Evolutionary conservation across 2,113 vertebrate genomes (phyloP).

Genomic region (Fregetta grallaria): DNA sequence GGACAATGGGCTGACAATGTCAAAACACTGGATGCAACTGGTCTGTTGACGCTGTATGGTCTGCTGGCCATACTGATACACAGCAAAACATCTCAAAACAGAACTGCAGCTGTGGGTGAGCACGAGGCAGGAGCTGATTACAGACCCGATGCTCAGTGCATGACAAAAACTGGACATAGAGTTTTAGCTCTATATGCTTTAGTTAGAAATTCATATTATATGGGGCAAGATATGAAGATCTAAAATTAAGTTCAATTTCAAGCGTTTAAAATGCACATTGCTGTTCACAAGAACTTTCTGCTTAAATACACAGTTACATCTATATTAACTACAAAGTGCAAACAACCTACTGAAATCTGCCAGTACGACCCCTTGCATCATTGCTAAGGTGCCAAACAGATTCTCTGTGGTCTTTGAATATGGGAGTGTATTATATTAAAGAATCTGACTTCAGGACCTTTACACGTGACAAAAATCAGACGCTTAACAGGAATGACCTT

Average conservation of each 20-base stretch:
- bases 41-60: not conserved
- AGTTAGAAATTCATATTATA: not conserved
- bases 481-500: not conserved
- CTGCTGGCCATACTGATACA: not conserved
- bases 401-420: not conserved
- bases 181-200: not conserved
- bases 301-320: not conserved
- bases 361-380: not conserved
- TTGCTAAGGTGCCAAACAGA: not conserved
- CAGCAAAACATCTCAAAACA: not conserved
- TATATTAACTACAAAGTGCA: not conserved
- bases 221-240: not conserved
- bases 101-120: not conserved
- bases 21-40: not conserved
- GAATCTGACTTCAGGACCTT: not conserved
- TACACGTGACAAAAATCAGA: not conserved
- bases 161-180: not conserved
- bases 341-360: not conserved
- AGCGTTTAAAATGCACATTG: not conserved
- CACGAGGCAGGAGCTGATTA: not conserved
- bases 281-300: not conserved
- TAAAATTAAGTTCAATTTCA: not conserved
- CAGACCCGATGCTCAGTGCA: not conserved
- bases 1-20: not conserved
- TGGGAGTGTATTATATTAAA: not conserved